Percentiles rank a stretch among this genome's conserved stretches.
Evolutionary conservation across 2,113 vertebrate genomes (phyloP).

Genomic region (Leptodactylus fuscus): DNA sequence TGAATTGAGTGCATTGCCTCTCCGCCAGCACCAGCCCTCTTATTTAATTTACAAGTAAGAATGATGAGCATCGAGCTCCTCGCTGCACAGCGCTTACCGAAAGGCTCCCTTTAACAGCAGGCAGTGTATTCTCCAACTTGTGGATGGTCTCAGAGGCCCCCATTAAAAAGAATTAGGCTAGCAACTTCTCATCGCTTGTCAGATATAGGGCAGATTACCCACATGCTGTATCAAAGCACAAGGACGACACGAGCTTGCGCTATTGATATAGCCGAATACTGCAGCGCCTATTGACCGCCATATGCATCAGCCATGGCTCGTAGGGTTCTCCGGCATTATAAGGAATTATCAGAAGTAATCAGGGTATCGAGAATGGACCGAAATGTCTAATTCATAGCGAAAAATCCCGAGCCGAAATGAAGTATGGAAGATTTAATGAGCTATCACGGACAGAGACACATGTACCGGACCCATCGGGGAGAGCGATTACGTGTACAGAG

Average conservation of each 20-base stretch:
- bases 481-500: slow-evolving; percentile 68
- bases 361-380: slow-evolving; percentile 59
- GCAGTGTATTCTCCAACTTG: slow-evolving; percentile 47
- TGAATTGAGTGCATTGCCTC: slow-evolving; percentile 60
- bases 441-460: slow-evolving; percentile 77
- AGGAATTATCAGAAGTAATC: slow-evolving; percentile 26
- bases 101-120: slow-evolving; percentile 46
- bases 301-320: slow-evolving; percentile 48
- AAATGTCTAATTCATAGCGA: slow-evolving; percentile 66
- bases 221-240: slow-evolving; percentile 54
- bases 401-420: slow-evolving; percentile 74
- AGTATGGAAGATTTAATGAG: slow-evolving; percentile 80
- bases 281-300: slow-evolving; percentile 27
- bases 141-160: slow-evolving; percentile 64
- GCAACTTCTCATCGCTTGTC: slow-evolving; percentile 63
- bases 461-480: slow-evolving; percentile 74
- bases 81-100: slow-evolving; percentile 59
- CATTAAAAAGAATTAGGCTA: slow-evolving; percentile 65
- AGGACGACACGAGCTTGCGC: slow-evolving; percentile 58
- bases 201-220: slow-evolving; percentile 60
- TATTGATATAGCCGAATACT: slow-evolving; percentile 58
- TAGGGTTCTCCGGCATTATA: slow-evolving; percentile 41
- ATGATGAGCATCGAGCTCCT: background rate
- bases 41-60: slow-evolving; percentile 58
- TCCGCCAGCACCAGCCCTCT: slow-evolving; percentile 53